Evolutionary conservation across 1,140 invertebrate genomes (phyloP).

Genomic region (Campoletis sonorensis): DNA sequence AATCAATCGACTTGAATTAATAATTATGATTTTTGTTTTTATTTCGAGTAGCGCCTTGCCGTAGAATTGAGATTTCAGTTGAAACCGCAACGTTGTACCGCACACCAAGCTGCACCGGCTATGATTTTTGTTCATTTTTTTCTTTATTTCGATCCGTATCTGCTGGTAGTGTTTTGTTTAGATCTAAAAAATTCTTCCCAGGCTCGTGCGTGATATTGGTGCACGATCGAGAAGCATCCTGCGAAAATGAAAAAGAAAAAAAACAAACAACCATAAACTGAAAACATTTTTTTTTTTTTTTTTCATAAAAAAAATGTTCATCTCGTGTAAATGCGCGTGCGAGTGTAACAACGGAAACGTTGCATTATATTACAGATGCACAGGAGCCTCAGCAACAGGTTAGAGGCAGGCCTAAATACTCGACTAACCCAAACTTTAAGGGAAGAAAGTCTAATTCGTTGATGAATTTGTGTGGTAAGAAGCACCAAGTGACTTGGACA

Average conservation of each 20-base stretch:
- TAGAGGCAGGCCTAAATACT: slow-evolving; percentile 88
- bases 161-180: slow-evolving; percentile 67
- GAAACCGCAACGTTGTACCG: slow-evolving; percentile 70
- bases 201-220: slow-evolving; percentile 25
- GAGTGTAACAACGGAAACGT: slow-evolving; percentile 76
- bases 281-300: slow-evolving; percentile 42
- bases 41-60: slow-evolving; percentile 64
- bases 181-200: slow-evolving; percentile 23
- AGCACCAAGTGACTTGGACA: slow-evolving; percentile 73
- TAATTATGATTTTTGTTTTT: slow-evolving; percentile 54
- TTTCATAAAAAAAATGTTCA: slow-evolving; percentile 50
- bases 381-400: slow-evolving; percentile 84
- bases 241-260: slow-evolving; percentile 44
- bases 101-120: slow-evolving; percentile 72
- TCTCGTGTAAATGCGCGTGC: slow-evolving; percentile 60
- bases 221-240: slow-evolving; percentile 44
- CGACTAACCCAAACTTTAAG: slow-evolving; percentile 90
- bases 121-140: slow-evolving; percentile 37
- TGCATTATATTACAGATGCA: slow-evolving; percentile 80
- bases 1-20: background rate
- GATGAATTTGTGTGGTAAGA: slow-evolving; percentile 96
- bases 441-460: slow-evolving; percentile 94
- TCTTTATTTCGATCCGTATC: slow-evolving; percentile 63
- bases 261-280: too few species aligned
- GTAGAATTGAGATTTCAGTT: slow-evolving; percentile 66